phyloP scores from a whole-genome alignment of 2,113 vertebrate genomes.

The Monopterus albus region DNA sequence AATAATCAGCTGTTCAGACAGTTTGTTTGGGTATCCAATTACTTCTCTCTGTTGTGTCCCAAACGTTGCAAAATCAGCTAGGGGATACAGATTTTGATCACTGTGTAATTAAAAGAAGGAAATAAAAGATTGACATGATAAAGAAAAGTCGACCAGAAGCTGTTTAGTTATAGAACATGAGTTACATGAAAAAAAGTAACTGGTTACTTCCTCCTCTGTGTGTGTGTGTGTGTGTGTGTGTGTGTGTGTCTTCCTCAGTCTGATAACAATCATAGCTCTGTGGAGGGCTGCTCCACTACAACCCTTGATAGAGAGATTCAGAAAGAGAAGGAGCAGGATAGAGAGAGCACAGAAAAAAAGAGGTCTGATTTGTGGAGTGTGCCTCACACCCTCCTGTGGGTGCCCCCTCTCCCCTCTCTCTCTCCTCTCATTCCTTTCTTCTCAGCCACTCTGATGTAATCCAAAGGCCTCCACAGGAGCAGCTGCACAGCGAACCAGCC shows the following conservation, averaged over 20 bases:
- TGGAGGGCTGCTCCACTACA: constrained; percentile 58
- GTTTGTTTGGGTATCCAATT: background rate
- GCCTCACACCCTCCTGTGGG: constrained; percentile 74
- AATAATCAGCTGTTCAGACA: too few species aligned
- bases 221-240: constrained; percentile 2
- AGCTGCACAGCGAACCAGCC: constrained; percentile 92
- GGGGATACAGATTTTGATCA: background rate
- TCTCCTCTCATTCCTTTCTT: constrained; percentile 80
- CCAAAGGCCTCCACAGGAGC: constrained; percentile 89
- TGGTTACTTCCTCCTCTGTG: constrained; percentile 14
- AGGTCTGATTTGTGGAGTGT: constrained; percentile 86
- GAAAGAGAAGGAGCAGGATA: constrained; percentile 41
- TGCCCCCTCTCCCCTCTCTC: constrained; percentile 65
- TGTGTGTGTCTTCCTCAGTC: constrained; percentile 78
- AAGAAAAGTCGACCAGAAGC: constrained; percentile 1
- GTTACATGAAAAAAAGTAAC: constrained; percentile 15
- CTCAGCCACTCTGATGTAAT: constrained; percentile 90
- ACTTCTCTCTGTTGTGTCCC: background rate
- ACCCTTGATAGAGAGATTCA: constrained; percentile 61
- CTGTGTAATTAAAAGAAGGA: background rate
- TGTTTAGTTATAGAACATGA: background rate
- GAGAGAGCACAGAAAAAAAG: constrained; percentile 43
- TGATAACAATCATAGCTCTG: constrained; percentile 92
- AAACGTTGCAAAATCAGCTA: background rate
- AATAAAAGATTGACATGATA: background rate